Percentiles rank a stretch among this genome's conserved stretches.
These are phyloP conservation scores for Zele albiditarsus DNA, from an alignment of 2,888 invertebrate species.

Conservation along the genomic window DNA sequence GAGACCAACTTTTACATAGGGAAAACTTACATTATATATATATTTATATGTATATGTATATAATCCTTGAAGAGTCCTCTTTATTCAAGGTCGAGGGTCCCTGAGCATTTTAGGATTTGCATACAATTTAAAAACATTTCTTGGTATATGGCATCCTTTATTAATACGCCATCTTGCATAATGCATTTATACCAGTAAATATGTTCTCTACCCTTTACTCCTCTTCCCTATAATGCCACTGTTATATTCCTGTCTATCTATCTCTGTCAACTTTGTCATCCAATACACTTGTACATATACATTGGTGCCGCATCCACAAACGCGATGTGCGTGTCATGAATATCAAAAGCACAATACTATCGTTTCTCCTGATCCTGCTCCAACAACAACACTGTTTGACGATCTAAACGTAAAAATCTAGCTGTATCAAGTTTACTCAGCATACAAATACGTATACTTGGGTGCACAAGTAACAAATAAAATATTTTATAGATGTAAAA, in stretches of 20 bases:
- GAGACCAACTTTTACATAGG: not conserved
- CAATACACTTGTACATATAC: not conserved
- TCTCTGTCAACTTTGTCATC: slow-evolving; percentile 27
- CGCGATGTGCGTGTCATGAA: slow-evolving; percentile 24
- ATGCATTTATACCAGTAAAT: slow-evolving; percentile 5
- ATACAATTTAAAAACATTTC: slow-evolving; percentile 1
- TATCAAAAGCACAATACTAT: slow-evolving; percentile 19
- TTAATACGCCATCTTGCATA: slow-evolving; percentile 13
- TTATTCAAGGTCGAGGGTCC: slow-evolving; percentile 7
- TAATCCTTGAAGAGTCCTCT: slow-evolving; percentile 1
- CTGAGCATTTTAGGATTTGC: slow-evolving; percentile 1
- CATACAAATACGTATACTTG: not conserved
- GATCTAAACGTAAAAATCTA: slow-evolving; percentile 21
- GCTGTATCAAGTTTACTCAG: not conserved
- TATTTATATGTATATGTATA: not conserved
- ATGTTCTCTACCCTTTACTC: not conserved
- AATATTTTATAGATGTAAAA: slow-evolving; percentile 19
- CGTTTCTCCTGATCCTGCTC: not conserved
- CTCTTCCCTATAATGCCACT: not conserved
- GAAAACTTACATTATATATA: not conserved
- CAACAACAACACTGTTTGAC: not conserved
- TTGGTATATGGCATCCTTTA: slow-evolving; percentile 7
- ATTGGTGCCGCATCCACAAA: slow-evolving; percentile 10
- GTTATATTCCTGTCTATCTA: slow-evolving; percentile 21
- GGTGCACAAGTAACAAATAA: not conserved